Evolutionary conservation across 2,888 invertebrate species (phyloP).

Genomic region (Allygus modestus): DNA sequence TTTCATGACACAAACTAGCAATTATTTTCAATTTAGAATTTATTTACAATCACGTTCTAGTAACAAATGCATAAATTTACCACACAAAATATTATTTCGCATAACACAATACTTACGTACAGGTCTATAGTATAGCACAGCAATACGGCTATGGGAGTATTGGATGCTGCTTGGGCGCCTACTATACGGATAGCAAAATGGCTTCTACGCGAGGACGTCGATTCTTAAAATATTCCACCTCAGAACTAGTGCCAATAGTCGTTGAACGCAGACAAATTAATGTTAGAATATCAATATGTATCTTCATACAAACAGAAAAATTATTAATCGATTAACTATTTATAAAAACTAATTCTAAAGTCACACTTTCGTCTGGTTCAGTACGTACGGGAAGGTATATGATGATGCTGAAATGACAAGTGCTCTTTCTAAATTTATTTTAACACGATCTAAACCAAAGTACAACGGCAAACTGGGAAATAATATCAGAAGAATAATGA

Average conservation of each 20-base stretch:
- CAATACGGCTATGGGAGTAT: slow-evolving; percentile 22
- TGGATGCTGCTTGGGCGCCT: slow-evolving; percentile 21
- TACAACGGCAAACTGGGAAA: slow-evolving; percentile 67
- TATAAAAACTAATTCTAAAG: neutral
- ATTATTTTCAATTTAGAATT: slow-evolving; percentile 48
- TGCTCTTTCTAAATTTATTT: slow-evolving; percentile 11
- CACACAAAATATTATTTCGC: slow-evolving; percentile 28
- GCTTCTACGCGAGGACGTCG: slow-evolving; percentile 59
- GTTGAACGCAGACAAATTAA: slow-evolving; percentile 7
- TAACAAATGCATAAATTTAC: neutral
- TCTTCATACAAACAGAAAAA: neutral
- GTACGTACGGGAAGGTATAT: neutral
- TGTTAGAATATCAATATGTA: slow-evolving; percentile 29
- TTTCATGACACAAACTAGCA: slow-evolving; percentile 70
- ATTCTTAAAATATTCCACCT: slow-evolving; percentile 24
- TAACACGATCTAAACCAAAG: slow-evolving; percentile 2
- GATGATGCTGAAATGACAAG: neutral
- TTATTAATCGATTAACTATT: neutral
- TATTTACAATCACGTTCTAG: neutral
- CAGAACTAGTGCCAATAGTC: neutral
- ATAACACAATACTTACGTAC: slow-evolving; percentile 45
- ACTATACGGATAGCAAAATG: slow-evolving; percentile 62
- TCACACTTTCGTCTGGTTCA: neutral
- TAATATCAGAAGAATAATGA: slow-evolving; percentile 72
- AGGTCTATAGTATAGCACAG: slow-evolving; percentile 40